Evolutionary conservation across 2,797 vertebrate species (phyloP).

Genomic region (Chromobotia macracanthus): DNA sequence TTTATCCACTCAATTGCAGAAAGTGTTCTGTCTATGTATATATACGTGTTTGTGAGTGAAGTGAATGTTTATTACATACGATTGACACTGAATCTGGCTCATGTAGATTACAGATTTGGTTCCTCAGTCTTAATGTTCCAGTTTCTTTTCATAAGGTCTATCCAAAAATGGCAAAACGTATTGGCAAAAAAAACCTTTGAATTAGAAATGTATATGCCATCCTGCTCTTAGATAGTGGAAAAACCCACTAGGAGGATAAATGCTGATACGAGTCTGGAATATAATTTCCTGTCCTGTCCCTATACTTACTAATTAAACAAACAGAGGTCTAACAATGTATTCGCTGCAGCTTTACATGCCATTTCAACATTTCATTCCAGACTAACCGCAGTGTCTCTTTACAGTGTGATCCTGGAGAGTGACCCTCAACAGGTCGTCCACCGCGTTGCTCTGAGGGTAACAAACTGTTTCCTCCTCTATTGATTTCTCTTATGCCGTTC

Average conservation of each 20-base stretch:
- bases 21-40: no score
- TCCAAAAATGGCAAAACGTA: no score
- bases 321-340: background rate
- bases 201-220: background rate
- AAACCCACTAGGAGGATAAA: background rate
- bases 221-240: background rate
- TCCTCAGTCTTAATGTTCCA: no score
- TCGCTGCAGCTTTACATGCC: background rate
- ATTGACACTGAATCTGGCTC: no score
- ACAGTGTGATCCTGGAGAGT: conserved; percentile 93
- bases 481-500: background rate
- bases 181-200: no score
- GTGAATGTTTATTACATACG: no score
- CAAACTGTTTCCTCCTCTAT: conserved; percentile 33
- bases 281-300: background rate
- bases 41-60: no score
- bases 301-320: background rate
- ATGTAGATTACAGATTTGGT: no score
- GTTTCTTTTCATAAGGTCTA: no score
- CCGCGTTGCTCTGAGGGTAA: conserved; percentile 90
- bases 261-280: background rate
- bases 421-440: conserved; percentile 95
- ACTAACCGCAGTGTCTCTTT: conserved; percentile 48
- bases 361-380: background rate
- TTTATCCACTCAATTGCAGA: no score